These are phyloP conservation scores for Agelaius tricolor DNA, from an alignment of 2,113 vertebrate genomes.

Conservation along the genomic window DNA sequence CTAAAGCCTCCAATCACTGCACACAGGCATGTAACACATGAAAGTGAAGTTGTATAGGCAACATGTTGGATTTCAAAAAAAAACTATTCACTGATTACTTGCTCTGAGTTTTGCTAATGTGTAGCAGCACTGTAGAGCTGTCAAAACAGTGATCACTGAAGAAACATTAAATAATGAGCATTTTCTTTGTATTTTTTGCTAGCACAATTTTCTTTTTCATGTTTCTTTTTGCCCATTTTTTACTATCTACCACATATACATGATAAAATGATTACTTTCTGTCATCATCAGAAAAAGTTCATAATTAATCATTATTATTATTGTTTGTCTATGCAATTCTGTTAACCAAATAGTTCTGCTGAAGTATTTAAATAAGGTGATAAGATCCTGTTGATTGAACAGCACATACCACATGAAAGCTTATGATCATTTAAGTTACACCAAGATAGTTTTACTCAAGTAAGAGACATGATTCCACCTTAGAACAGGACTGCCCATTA, in stretches of 20 bases:
- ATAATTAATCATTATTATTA: neutral
- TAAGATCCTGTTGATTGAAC: neutral
- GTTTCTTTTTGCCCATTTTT: neutral
- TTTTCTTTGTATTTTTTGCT: neutral
- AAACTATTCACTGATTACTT: neutral
- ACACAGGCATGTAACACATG: accelerated
- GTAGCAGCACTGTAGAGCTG: neutral
- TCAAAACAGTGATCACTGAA: neutral
- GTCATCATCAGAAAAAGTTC: neutral
- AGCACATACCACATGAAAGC: neutral
- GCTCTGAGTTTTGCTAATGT: neutral
- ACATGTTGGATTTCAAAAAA: neutral
- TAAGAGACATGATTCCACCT: neutral
- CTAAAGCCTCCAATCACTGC: neutral
- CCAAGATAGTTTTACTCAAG: neutral
- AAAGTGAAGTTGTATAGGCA: neutral
- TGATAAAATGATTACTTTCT: neutral
- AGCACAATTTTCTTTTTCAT: neutral
- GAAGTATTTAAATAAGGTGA: neutral
- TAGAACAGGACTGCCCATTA: neutral
- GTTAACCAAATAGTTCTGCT: neutral
- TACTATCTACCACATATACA: neutral
- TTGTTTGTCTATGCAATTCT: neutral
- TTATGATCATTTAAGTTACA: neutral
- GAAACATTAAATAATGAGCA: neutral